These are phyloP conservation scores for Echeneis naucrates DNA, from an alignment of 2,797 vertebrate species.

Conservation along the genomic window DNA sequence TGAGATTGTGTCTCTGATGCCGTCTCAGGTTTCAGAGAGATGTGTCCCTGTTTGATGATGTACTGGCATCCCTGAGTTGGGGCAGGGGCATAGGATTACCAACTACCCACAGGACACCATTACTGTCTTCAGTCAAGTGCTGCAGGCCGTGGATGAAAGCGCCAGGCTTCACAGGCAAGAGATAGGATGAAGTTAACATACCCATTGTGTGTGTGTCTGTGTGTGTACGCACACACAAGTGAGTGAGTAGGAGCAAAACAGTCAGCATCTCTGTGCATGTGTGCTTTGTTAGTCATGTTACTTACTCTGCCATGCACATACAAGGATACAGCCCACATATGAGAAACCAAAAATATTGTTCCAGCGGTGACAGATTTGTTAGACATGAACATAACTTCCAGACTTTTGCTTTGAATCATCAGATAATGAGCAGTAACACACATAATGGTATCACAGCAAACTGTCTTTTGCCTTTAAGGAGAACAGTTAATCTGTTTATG, in stretches of 20 bases:
- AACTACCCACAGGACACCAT: conserved; percentile 74
- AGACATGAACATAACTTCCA: background rate
- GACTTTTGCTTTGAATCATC: background rate
- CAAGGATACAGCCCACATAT: background rate
- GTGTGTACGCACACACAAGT: background rate
- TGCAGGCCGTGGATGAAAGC: conserved; percentile 79
- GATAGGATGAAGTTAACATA: conserved; percentile 37
- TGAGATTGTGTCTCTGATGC: conserved; percentile 73
- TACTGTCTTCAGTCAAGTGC: conserved; percentile 69
- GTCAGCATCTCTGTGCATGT: conserved; percentile 13
- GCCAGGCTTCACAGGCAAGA: conserved; percentile 32
- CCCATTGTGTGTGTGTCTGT: conserved; percentile 22
- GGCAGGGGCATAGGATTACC: conserved; percentile 77
- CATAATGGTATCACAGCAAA: background rate
- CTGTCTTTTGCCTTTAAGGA: background rate
- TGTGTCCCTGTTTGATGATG: conserved; percentile 72
- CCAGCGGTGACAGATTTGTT: background rate
- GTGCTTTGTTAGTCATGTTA: conserved; percentile 8
- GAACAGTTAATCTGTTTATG: background rate
- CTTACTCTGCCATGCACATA: conserved; percentile 2
- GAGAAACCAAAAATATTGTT: background rate
- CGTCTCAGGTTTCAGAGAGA: conserved; percentile 73
- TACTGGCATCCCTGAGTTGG: conserved; percentile 64
- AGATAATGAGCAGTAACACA: background rate
- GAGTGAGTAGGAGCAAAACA: background rate